A percentile compares a stretch with the other conserved stretches of the same genome.
phyloP scores from a whole-genome alignment of 2,113 vertebrate genomes.

The Origma solitaria region DNA sequence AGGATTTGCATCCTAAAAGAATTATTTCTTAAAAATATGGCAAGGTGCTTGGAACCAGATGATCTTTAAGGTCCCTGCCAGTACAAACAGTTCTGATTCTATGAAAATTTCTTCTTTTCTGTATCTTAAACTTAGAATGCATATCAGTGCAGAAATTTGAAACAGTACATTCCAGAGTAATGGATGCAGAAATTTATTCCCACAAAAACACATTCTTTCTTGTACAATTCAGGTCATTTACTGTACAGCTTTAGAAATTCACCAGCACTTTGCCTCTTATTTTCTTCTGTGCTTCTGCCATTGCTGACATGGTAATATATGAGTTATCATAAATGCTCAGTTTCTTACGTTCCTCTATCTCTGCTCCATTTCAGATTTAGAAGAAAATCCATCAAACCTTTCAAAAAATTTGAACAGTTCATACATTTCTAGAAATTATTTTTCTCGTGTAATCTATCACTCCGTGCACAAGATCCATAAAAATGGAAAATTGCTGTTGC shows the following conservation, averaged over 20 bases:
- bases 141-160: background rate
- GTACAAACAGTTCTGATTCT: background rate
- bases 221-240: background rate
- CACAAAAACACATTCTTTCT: background rate
- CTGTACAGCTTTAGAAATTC: background rate
- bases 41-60: background rate
- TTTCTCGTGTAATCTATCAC: background rate
- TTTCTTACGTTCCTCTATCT: background rate
- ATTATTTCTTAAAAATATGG: background rate
- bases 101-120: background rate
- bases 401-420: background rate
- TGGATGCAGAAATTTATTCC: background rate
- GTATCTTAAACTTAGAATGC: background rate
- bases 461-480: background rate
- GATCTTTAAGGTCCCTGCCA: background rate
- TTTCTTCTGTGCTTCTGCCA: background rate
- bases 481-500: background rate
- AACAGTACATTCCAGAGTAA: background rate
- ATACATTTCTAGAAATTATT: background rate
- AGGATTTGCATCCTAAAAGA: background rate
- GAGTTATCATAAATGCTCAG: background rate
- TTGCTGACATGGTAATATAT: background rate
- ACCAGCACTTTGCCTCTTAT: background rate
- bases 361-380: background rate
- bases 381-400: background rate